Evolutionary conservation across 35 echinoderm and acorn worm genomes (phyloP), one percentile per base, ranked within the genome.

Genomic region (Apostichopus parvimensis): DNA sequence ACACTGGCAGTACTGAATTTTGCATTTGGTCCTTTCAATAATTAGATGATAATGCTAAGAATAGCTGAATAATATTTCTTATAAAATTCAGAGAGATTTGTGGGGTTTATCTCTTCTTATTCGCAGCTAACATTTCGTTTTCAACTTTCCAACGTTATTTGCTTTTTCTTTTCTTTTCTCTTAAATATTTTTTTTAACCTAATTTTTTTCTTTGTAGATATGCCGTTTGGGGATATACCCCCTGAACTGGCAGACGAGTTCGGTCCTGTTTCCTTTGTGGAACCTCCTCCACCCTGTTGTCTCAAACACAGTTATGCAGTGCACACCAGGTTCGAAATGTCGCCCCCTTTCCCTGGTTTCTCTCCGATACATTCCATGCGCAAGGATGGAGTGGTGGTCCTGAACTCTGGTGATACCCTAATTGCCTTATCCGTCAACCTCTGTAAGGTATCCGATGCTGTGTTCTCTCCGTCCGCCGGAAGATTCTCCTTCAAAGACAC

Each of bases 281-380:
- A 91, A 77, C 93, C 94, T 5, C 78, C 93, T 26, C 93, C 95
- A 77, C 97, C 97, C 9, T 93, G 88, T 24, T 99, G 97, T 77
- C 91, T 99, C 56, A 86, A 92, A 79, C 97, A 99, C 79, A 91
- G 97, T 75, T 99, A 96, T 87, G 97, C 94, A 11, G 95, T 96
- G 7, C 97, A 99, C 87, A 99, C 97, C 21, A 94, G 95, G 64
- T 99, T 94, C 56, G 97, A 99, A 93, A 93, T 99, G 57, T 92
- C 97, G 15, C 97, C 97, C 20, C 97, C 97, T 86, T 99, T 96
- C 65, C 97, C 97, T 34, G 94, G 92, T 28, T 96, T 99, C 81
- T 95, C 97, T 52, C 97, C 97, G 7, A 99, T 96, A 87, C 94
- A 96, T 80, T 96, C 94, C 92, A 91, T 99, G 72, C 84, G 91